Conservation (phyloP, 2,113 vertebrate species). For the human region DNA sequence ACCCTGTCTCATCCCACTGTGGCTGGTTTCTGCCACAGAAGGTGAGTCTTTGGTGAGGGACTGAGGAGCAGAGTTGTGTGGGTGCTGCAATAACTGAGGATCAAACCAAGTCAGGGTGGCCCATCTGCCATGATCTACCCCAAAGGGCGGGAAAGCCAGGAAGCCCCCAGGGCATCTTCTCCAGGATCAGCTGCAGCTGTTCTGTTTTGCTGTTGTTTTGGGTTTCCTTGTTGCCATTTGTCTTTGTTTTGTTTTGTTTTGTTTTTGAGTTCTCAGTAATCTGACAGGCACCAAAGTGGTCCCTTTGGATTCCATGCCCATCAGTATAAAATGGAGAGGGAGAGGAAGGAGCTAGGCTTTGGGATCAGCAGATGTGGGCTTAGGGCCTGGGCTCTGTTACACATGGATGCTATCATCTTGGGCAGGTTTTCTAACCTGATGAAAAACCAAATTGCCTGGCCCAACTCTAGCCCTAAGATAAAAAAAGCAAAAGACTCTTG, state of each 20-base stretch:
- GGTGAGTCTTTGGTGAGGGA: not conserved
- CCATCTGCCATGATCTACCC: not conserved
- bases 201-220: not conserved
- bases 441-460: not conserved
- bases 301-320: not conserved
- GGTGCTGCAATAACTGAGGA: not conserved
- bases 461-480: not conserved
- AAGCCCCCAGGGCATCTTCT: not conserved
- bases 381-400: not conserved
- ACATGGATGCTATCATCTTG: not conserved
- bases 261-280: not conserved
- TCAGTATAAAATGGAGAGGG: not conserved
- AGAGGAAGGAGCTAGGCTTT: not conserved
- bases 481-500: not conserved
- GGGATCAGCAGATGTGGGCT: not conserved
- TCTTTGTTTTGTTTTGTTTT: not conserved
- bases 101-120: not conserved
- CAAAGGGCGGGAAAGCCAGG: rapidly evolving
- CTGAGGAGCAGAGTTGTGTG: not conserved
- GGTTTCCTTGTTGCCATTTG: not conserved
- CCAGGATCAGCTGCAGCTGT: not conserved
- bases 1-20: not conserved
- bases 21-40: not conserved
- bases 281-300: not conserved
- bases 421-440: not conserved